A percentile compares a stretch with the other conserved stretches of the same genome.
phyloP scores from a whole-genome alignment of 2,888 invertebrate genomes.

The Pyrocoelia pectoralis region DNA sequence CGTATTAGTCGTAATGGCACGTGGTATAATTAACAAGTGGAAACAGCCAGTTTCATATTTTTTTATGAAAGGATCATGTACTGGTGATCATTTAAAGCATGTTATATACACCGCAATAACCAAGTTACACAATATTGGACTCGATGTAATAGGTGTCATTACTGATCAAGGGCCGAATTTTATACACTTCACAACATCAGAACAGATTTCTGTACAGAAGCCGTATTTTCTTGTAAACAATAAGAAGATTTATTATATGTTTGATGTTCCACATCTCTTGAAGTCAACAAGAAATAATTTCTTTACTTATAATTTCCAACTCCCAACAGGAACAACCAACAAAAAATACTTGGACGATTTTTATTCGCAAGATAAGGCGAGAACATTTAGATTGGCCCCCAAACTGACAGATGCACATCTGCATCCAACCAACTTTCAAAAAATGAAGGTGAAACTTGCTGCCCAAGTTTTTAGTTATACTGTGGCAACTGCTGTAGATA shows the following conservation, averaged over 20 bases:
- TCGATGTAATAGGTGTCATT: neutral
- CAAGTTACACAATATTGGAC: neutral
- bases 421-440: slow-evolving; percentile 31
- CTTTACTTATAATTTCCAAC: slow-evolving; percentile 24
- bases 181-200: slow-evolving; percentile 15
- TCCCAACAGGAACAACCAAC: slow-evolving; percentile 8
- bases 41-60: slow-evolving; percentile 10
- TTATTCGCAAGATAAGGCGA: slow-evolving; percentile 26
- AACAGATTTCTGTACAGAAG: slow-evolving; percentile 13
- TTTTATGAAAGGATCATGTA: slow-evolving; percentile 4
- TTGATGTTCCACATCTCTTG: slow-evolving; percentile 33
- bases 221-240: slow-evolving; percentile 25
- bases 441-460: too few relatives aligned
- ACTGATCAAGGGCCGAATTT: slow-evolving; percentile 29
- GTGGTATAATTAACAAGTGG: slow-evolving; percentile 7
- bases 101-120: neutral
- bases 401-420: slow-evolving; percentile 33
- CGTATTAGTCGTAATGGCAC: slow-evolving; percentile 6
- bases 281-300: too few relatives aligned
- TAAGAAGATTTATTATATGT: slow-evolving; percentile 28
- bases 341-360: slow-evolving; percentile 18
- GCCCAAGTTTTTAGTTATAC: slow-evolving; percentile 34
- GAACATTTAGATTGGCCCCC: slow-evolving; percentile 18
- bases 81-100: neutral
- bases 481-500: slow-evolving; percentile 20